Evolutionary conservation across 1,140 invertebrate genomes (phyloP), one percentile per base, ranked within the genome.

Genomic region (Lanistes nyassanus): DNA sequence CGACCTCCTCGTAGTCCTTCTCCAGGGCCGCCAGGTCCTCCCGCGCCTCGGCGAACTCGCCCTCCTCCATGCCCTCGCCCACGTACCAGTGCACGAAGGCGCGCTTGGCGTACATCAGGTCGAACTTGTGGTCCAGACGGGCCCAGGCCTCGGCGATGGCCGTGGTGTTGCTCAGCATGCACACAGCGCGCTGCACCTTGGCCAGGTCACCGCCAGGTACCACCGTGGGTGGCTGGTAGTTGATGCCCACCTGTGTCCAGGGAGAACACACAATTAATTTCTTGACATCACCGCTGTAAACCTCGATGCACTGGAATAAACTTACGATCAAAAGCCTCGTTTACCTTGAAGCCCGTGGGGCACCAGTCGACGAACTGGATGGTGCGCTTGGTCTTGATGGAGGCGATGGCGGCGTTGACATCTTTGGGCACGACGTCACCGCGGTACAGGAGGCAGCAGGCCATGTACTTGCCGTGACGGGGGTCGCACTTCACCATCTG

Each of bases 1-100:
- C 93, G 93, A 83, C 94, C 88, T 94, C 94, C 90, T 94, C 94
- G 88, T 95, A 95, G 88, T 96, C 94, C 88, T 95, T 95, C 80
- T 81, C 80, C 74, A 81, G 78, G 75, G 80, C 80, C 56, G 81
- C 81, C 75, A 82, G 74, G 77, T 90, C 95, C 94, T 96, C 95
- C 82, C 93, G 85, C 19, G 94, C 94, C 80, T 93, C 93, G 3
- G 91, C 91, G 85, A 95, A 95, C 83, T 94, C 94, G 78, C 93
- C 93, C 90, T 95, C 92, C 83, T 93, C 93, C 93, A 94, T 94
- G 80, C 94, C 93, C 87, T 95, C 94, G 9, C 93, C 87, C 34
- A 90, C 84, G 76, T 86, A 87, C 86, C 86, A 88, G 76, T 88
- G 86, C 26, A 88, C 86, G 78, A 88, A 88, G 19, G 86, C 86